phyloP scores from a whole-genome alignment of 2,888 invertebrate genomes.

The Teleiodes luculella region DNA sequence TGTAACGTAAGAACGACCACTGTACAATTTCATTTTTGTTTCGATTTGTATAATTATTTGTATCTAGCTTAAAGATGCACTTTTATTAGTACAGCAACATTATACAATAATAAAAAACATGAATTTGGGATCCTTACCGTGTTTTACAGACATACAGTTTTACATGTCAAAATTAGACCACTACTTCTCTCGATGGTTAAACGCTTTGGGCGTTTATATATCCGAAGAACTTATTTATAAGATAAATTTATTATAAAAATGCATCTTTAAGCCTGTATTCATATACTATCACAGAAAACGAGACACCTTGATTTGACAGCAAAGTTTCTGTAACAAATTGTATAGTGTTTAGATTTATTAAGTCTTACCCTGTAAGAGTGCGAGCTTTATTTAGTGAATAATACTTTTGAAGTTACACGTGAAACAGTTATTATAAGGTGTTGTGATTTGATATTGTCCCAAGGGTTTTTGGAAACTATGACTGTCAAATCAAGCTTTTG shows the following conservation, averaged over 20 bases:
- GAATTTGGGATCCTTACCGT: no score
- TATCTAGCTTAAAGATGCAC: background rate
- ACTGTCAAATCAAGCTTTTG: constrained; percentile 1
- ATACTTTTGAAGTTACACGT: background rate
- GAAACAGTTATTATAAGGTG: background rate
- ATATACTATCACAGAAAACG: background rate
- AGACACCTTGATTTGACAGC: background rate
- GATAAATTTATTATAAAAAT: background rate
- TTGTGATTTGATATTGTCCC: constrained; percentile 1
- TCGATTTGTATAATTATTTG: background rate
- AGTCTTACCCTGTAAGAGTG: background rate
- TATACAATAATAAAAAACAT: no score
- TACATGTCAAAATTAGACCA: no score
- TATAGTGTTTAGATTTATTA: background rate
- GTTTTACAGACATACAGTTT: no score
- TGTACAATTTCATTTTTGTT: constrained; percentile 12
- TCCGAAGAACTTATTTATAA: no score
- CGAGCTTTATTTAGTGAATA: background rate
- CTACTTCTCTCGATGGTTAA: no score
- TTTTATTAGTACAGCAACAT: no score
- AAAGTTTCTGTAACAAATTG: background rate
- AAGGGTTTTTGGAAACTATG: background rate
- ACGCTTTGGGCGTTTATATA: no score
- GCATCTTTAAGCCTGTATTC: background rate
- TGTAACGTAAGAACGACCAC: constrained; percentile 15